phyloP scores from a whole-genome alignment of 2,797 vertebrate genomes.

The Masticophis lateralis region DNA sequence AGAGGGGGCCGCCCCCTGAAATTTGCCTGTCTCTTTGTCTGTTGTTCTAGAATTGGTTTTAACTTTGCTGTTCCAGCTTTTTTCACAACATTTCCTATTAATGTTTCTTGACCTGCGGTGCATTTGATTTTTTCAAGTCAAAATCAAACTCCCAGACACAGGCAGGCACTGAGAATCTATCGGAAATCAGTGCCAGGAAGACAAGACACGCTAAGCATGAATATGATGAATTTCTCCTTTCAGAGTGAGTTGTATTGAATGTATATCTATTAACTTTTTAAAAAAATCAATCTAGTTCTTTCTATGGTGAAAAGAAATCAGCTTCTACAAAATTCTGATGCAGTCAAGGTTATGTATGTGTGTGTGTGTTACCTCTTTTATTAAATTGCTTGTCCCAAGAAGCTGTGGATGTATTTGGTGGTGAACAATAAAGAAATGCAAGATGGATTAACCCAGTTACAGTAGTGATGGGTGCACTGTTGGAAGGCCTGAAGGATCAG shows the following conservation, averaged over 20 bases:
- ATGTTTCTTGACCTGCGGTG: not conserved
- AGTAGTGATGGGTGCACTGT: not conserved
- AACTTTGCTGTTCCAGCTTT: not conserved
- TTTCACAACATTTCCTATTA: not conserved
- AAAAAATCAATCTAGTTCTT: not conserved
- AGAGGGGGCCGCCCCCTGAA: not conserved
- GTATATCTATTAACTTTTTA: not conserved
- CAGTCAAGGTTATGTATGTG: not conserved
- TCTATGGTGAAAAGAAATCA: not conserved
- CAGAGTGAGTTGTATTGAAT: not conserved
- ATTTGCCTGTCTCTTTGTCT: not conserved
- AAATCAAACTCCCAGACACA: not conserved
- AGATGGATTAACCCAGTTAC: not conserved
- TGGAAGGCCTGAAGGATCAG: not conserved
- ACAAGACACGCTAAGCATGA: not conserved
- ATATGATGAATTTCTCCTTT: not conserved
- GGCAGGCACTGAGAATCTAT: not conserved
- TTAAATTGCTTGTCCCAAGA: not conserved
- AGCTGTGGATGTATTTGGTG: not conserved
- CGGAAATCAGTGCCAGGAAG: not conserved
- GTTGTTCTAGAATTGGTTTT: not conserved
- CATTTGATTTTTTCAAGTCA: not conserved
- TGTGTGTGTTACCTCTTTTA: not conserved
- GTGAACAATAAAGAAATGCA: not conserved
- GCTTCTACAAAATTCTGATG: not conserved